Conservation (phyloP, 2,797 vertebrate genomes). For the Danio aesculapii region DNA sequence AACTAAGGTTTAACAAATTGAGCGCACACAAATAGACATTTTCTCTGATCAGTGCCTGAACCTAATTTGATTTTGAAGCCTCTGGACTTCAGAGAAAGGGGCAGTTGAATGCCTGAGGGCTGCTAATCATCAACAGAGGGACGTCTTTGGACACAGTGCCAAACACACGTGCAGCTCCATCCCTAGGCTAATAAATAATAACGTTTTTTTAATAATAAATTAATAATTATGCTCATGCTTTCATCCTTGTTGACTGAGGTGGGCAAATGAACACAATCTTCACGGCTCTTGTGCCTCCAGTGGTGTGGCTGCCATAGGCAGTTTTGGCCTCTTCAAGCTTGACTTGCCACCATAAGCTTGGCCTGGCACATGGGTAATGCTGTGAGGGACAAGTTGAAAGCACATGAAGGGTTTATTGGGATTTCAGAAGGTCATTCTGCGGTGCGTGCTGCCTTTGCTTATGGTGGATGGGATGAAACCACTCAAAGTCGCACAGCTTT, state of each 20-base stretch:
- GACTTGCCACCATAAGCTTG: slow-evolving; percentile 23
- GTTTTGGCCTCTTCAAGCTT: slow-evolving; percentile 42
- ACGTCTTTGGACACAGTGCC: slow-evolving; percentile 73
- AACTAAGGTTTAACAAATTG: no score
- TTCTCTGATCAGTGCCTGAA: no score
- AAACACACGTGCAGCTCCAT: slow-evolving; percentile 70
- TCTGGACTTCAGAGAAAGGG: slow-evolving; percentile 61
- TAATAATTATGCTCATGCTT: slow-evolving; percentile 79
- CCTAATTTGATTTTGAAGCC: no score
- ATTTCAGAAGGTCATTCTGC: slow-evolving; percentile 7
- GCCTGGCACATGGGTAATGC: slow-evolving; percentile 5
- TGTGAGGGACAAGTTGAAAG: slow-evolving; percentile 6
- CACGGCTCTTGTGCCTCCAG: slow-evolving; percentile 62
- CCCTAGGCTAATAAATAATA: slow-evolving; percentile 82
- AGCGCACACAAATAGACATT: no score
- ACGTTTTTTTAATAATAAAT: slow-evolving; percentile 82
- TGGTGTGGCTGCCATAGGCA: slow-evolving; percentile 54
- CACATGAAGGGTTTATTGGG: slow-evolving; percentile 34
- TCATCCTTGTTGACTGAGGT: slow-evolving; percentile 80
- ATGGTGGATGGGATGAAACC: slow-evolving; percentile 1
- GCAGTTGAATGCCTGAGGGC: slow-evolving; percentile 77
- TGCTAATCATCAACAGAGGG: slow-evolving; percentile 75
- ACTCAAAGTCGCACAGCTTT: neutral
- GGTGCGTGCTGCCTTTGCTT: slow-evolving; percentile 10
- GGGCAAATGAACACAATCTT: slow-evolving; percentile 67